These are phyloP conservation scores for Pasiphila rectangulata DNA, from an alignment of 2,888 invertebrate genomes.

Conservation along the genomic window DNA sequence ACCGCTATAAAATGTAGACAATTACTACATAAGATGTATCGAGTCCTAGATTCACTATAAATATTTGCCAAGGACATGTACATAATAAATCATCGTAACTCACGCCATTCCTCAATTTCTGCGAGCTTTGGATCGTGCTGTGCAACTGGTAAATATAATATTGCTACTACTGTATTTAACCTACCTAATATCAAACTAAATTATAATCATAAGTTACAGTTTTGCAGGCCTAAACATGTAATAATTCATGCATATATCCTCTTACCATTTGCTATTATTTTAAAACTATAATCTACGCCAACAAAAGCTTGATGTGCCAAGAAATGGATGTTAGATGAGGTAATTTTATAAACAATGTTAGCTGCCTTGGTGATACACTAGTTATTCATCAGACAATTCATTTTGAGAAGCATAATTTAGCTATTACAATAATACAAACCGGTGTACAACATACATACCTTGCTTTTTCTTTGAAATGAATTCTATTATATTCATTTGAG, in stretches of 20 bases:
- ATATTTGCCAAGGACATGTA: constrained; percentile 76
- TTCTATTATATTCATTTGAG: no score
- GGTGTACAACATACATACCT: no score
- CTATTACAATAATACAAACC: no score
- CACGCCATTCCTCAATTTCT: constrained; percentile 68
- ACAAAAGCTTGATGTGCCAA: constrained; percentile 2
- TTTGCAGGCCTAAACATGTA: neutral
- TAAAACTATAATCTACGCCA: no score
- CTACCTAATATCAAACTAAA: neutral
- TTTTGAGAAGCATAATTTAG: no score
- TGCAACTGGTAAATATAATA: constrained; percentile 58
- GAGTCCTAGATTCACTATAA: constrained; percentile 58
- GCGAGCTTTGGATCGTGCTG: constrained; percentile 67
- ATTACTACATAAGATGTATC: neutral
- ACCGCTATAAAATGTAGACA: neutral
- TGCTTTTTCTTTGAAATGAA: no score
- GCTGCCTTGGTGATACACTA: constrained; percentile 1
- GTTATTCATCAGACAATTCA: neutral
- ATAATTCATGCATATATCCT: neutral
- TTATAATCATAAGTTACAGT: no score
- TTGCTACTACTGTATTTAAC: neutral
- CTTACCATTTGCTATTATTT: neutral
- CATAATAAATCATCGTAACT: constrained; percentile 70
- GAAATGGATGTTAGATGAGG: neutral
- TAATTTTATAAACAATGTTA: constrained; percentile 5